These are phyloP conservation scores for Hydrophis major DNA, from an alignment of 2,797 vertebrate genomes.

Conservation along the genomic window DNA sequence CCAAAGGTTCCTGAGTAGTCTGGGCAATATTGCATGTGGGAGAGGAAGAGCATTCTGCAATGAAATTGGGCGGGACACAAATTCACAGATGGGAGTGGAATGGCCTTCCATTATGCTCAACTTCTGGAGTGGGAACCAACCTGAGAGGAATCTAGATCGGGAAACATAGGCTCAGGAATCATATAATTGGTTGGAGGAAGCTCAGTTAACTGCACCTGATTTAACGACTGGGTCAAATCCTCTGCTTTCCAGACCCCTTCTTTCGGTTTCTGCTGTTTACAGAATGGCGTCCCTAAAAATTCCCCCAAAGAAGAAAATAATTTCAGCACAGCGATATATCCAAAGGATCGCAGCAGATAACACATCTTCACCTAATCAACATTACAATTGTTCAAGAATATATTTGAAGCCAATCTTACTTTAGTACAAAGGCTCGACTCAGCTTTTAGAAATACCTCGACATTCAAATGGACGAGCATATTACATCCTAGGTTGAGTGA, in stretches of 20 bases:
- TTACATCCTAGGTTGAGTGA: background rate
- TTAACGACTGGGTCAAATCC: slow-evolving; percentile 58
- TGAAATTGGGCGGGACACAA: slow-evolving; percentile 46
- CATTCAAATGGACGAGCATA: background rate
- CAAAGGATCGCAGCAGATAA: background rate
- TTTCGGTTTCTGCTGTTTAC: slow-evolving; percentile 79
- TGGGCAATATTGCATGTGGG: slow-evolving; percentile 28
- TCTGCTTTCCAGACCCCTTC: slow-evolving; percentile 79
- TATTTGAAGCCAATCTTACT: background rate
- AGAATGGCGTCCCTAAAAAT: slow-evolving; percentile 77
- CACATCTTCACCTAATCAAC: background rate
- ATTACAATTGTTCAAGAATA: background rate
- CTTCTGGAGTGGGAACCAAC: slow-evolving; percentile 61
- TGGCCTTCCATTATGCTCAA: slow-evolving; percentile 54
- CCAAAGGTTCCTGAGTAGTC: slow-evolving; percentile 3
- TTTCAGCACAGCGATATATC: background rate
- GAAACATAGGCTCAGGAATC: slow-evolving; percentile 71
- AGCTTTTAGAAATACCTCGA: background rate
- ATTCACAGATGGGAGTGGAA: slow-evolving; percentile 59
- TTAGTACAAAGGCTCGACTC: background rate
- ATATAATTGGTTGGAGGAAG: slow-evolving; percentile 64
- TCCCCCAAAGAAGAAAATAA: slow-evolving; percentile 42
- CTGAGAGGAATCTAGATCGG: slow-evolving; percentile 66
- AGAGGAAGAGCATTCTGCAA: slow-evolving; percentile 34
- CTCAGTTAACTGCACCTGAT: slow-evolving; percentile 74